Evolutionary conservation across 1,140 invertebrate genomes (phyloP).

Genomic region (Centruroides sculpturatus): DNA sequence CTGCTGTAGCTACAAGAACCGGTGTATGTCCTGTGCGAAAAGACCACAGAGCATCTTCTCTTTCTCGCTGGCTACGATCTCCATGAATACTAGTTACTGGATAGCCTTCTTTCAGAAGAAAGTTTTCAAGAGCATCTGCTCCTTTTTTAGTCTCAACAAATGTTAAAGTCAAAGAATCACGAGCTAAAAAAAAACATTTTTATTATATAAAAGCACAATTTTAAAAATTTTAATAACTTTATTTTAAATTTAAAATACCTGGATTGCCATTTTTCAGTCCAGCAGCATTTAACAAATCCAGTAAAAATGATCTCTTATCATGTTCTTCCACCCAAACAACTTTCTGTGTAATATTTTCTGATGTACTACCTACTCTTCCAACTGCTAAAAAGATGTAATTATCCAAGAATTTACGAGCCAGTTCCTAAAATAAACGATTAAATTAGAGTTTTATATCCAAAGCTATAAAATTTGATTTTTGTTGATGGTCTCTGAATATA

Average conservation of each 20-base stretch:
- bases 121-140: conserved; percentile 88
- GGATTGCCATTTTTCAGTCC: conserved; percentile 28
- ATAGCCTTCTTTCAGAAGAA: conserved; percentile 72
- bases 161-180: conserved; percentile 45
- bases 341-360: conserved; percentile 98
- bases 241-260: background rate
- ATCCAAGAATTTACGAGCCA: conserved; percentile 90
- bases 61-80: conserved; percentile 84
- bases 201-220: no score
- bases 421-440: conserved; percentile 37
- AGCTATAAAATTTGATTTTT: no score
- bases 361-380: conserved; percentile 95
- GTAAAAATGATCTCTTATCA: conserved; percentile 87
- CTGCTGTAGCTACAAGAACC: conserved; percentile 94
- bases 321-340: conserved; percentile 95
- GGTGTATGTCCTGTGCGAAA: conserved; percentile 85
- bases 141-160: conserved; percentile 99
- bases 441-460: no score
- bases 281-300: conserved; percentile 78
- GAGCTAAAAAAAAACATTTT: conserved; percentile 20
- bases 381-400: conserved; percentile 99
- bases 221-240: no score
- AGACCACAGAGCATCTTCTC: conserved; percentile 82
- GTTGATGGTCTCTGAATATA: no score
- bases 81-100: conserved; percentile 98